Evolutionary conservation across 2,113 vertebrate species (phyloP).

Genomic region (Mixornis gularis): DNA sequence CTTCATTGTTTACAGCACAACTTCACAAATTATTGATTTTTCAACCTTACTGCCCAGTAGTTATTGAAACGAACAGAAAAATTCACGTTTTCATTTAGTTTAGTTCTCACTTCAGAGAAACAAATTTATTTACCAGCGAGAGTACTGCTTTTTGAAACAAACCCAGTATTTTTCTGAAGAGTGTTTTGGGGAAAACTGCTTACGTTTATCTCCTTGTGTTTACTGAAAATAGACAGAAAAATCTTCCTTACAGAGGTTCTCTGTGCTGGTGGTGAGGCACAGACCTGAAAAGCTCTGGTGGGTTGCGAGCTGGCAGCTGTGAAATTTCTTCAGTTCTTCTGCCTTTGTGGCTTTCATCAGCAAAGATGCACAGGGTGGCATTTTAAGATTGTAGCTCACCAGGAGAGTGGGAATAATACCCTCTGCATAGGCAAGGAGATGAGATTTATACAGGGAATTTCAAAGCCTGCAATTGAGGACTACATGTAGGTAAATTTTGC

Average conservation of each 20-base stretch:
- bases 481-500: not conserved
- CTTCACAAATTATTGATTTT: not conserved
- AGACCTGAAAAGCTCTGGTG: not conserved
- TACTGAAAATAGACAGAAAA: not conserved
- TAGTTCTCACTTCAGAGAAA: not conserved
- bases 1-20: not conserved
- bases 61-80: not conserved
- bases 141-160: not conserved
- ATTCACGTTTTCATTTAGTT: not conserved
- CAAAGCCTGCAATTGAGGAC: not conserved
- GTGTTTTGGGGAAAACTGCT: not conserved
- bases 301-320: not conserved
- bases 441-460: not conserved
- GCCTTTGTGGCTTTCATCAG: not conserved
- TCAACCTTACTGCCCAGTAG: not conserved
- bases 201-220: not conserved
- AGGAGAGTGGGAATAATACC: not conserved
- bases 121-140: not conserved
- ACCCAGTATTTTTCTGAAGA: not conserved
- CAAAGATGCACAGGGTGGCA: not conserved
- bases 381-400: not conserved
- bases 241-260: not conserved
- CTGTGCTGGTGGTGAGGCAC: not conserved
- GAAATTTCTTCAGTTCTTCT: not conserved
- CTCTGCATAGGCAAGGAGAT: not conserved